Evolutionary conservation across 2,888 invertebrate genomes (phyloP).

Genomic region (Harpagoxenus sublaevis): DNA sequence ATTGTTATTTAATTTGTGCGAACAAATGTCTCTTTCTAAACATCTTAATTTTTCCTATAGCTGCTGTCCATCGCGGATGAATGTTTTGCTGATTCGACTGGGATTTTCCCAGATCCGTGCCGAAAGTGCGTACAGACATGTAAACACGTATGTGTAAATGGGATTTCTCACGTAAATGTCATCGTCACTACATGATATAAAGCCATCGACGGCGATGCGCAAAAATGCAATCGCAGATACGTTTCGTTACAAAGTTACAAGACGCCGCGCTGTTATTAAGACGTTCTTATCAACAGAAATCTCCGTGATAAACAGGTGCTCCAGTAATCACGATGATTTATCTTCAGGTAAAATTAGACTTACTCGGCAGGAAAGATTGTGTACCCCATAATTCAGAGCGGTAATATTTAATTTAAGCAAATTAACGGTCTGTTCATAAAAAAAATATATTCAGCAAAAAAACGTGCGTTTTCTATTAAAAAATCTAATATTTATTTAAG

Average conservation of each 20-base stretch:
- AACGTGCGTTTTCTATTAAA: not conserved
- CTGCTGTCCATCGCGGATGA: not conserved
- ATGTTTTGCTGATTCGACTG: conserved; percentile 15
- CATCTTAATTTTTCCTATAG: not conserved
- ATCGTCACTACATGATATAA: not conserved
- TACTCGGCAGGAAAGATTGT: not conserved
- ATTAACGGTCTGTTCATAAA: not conserved
- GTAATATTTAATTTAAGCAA: not conserved
- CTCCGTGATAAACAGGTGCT: not conserved
- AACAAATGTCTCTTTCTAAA: not conserved
- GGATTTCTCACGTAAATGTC: not conserved
- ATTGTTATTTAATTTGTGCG: not conserved
- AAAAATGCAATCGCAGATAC: not conserved
- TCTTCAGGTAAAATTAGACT: conserved; percentile 13
- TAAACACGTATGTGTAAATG: not conserved
- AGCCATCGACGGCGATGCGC: not conserved
- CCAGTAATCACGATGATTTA: conserved; percentile 17
- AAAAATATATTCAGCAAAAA: not conserved
- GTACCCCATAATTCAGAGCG: not conserved
- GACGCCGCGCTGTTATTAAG: not conserved
- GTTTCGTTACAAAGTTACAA: not conserved
- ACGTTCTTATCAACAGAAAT: conserved; percentile 19
- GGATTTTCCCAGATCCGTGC: conserved; percentile 32
- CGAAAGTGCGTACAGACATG: not conserved
- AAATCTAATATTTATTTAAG: not conserved